A percentile compares a stretch with the other conserved stretches of the same genome.
These are phyloP conservation scores for Hybos culiciformis DNA, from an alignment of 2,888 invertebrate genomes.

Conservation along the genomic window DNA sequence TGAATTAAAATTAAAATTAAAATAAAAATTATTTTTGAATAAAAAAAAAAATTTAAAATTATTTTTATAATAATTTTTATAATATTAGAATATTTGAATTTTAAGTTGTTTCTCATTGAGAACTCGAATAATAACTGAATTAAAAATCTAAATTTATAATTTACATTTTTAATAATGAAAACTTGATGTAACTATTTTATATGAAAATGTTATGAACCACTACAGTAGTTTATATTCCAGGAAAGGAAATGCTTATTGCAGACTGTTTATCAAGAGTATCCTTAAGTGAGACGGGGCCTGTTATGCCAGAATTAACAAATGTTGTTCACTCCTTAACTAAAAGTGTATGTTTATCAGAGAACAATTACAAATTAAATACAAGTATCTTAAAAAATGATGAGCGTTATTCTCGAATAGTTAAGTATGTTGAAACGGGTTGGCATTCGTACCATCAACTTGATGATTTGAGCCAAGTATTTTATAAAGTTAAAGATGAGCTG, in stretches of 20 bases:
- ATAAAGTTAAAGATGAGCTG: conserved; percentile 7
- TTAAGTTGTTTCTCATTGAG: too few species aligned
- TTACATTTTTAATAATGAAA: too few species aligned
- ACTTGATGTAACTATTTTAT: too few species aligned
- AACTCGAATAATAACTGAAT: too few species aligned
- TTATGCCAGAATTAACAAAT: conserved; percentile 12
- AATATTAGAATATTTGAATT: too few species aligned
- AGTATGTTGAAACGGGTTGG: conserved; percentile 6
- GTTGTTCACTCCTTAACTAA: conserved; percentile 20
- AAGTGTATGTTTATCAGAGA: conserved; percentile 11
- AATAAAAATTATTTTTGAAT: too few species aligned
- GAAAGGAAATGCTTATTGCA: conserved; percentile 11
- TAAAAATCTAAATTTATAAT: too few species aligned
- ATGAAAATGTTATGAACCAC: too few species aligned
- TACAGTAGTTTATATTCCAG: conserved; percentile 18
- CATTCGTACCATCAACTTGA: conserved; percentile 11
- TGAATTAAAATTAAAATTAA: too few species aligned
- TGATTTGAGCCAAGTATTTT: conserved; percentile 6
- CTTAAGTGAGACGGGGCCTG: not conserved
- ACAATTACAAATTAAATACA: conserved; percentile 9
- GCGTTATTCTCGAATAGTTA: conserved; percentile 1
- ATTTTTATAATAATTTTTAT: too few species aligned
- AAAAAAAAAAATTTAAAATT: too few species aligned
- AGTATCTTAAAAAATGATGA: conserved; percentile 6
- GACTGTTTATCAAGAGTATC: conserved; percentile 5